These are phyloP conservation scores for Patagioenas fasciata DNA, from an alignment of 2,113 vertebrate genomes.

Conservation along the genomic window DNA sequence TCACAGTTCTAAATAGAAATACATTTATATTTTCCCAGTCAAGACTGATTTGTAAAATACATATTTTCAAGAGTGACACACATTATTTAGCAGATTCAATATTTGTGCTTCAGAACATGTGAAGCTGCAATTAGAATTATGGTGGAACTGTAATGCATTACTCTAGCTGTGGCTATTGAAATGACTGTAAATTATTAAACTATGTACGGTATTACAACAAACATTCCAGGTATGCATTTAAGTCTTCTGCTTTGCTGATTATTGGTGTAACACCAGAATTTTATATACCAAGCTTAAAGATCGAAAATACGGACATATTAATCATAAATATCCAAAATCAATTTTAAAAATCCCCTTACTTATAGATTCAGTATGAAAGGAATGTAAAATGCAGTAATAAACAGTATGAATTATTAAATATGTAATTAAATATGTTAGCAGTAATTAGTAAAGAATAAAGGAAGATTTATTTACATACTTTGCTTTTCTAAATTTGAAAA, in stretches of 20 bases:
- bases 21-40: background rate
- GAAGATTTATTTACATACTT: background rate
- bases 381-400: background rate
- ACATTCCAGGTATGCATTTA: background rate
- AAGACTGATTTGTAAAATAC: background rate
- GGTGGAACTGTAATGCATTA: background rate
- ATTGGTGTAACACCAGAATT: background rate
- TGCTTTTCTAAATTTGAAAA: background rate
- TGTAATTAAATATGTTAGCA: background rate
- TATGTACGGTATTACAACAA: background rate
- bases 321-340: background rate
- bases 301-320: background rate
- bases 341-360: background rate
- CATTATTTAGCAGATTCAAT: background rate
- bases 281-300: background rate
- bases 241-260: background rate
- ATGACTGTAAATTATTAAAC: background rate
- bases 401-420: no score
- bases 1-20: background rate
- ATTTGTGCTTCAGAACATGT: background rate
- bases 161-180: background rate
- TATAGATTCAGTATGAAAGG: background rate
- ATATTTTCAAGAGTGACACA: background rate
- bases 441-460: background rate
- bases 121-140: background rate